phyloP scores from a whole-genome alignment of 2,888 invertebrate species.

The Agriopis marginaria region DNA sequence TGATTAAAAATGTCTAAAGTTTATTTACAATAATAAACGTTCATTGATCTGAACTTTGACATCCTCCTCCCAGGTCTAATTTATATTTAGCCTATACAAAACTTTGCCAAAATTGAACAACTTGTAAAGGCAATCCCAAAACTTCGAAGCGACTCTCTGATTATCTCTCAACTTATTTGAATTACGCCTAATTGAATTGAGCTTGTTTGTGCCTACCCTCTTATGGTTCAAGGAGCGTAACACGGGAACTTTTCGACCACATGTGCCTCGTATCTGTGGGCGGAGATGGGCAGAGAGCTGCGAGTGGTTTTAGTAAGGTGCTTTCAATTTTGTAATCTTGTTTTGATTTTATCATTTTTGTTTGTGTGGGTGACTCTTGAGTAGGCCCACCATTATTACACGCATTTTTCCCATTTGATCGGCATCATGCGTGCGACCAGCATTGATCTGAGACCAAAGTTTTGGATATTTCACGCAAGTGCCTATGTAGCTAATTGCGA shows the following conservation, averaged over 20 bases:
- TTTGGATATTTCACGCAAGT: no score
- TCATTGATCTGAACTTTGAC: constrained; percentile 1
- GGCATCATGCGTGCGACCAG: no score
- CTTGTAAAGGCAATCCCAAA: constrained; percentile 38
- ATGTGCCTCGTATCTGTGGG: constrained; percentile 27
- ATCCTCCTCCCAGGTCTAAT: constrained; percentile 4
- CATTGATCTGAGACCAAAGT: no score
- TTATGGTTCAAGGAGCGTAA: constrained; percentile 31
- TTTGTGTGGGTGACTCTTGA: background rate
- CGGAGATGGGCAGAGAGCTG: constrained; percentile 7
- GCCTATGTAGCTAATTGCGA: no score
- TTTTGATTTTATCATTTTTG: background rate
- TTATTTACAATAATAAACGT: constrained; percentile 1
- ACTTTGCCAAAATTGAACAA: constrained; percentile 8
- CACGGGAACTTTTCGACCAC: constrained; percentile 38
- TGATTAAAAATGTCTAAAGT: background rate
- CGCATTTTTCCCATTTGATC: no score
- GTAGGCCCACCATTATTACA: no score
- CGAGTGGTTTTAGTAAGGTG: background rate
- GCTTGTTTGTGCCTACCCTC: constrained; percentile 25
- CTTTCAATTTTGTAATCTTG: background rate
- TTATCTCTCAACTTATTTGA: constrained; percentile 35
- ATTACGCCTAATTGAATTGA: constrained; percentile 37
- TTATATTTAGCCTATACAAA: constrained; percentile 17
- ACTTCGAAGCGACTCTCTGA: constrained; percentile 30